Evolutionary conservation across 2,888 invertebrate genomes (phyloP), one percentile per base, ranked within the genome.

Genomic region (Hipparchia sbordonii): DNA sequence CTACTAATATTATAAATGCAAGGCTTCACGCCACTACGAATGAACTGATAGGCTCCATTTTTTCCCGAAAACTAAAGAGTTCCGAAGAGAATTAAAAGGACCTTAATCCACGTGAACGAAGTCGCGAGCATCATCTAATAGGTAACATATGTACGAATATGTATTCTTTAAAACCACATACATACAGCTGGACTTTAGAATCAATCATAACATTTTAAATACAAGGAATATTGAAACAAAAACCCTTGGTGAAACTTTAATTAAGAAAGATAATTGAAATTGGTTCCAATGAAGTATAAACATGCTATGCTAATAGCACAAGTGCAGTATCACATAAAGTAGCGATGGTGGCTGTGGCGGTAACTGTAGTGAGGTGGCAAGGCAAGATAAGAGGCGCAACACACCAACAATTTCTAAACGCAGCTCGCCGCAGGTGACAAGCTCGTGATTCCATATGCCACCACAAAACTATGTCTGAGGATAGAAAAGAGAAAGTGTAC

Each of bases 381-480:
- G 74, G 74, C 48, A 68, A 52, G 59, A 57, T 62, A 67, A 67
- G 67, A 67, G 73, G 71, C 86, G 33, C 60, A n/a, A 60, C 68
- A 68, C 59, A 68, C 48, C 6, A 12, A 51, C 5, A 45, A 9
- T 10, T 10, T 57, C 9, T 67, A 57, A 67, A 56, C 67, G 39
- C 39, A 2, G 39, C 39, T 23, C 23, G 67, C 67, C 23, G 67
- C 67, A 66, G 62, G n/a, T 13, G 9, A 9, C 7, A 57, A 57
- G 2, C 13, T 10, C 8, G 12, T n/a, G n/a, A 12, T 57, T 2
- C 7, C 23, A 23, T 23, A 23, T 23, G 23, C 7, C 57, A 12
- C 3, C 12, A 12, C 39, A 5, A 5, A 39, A 39, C 12, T 54
- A 12, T 54, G 12, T 12, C 12, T 2, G 52, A 10, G 48, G 48